Evolutionary conservation across 2,797 vertebrate species (phyloP).

Genomic region (Aldrovandia affinis): DNA sequence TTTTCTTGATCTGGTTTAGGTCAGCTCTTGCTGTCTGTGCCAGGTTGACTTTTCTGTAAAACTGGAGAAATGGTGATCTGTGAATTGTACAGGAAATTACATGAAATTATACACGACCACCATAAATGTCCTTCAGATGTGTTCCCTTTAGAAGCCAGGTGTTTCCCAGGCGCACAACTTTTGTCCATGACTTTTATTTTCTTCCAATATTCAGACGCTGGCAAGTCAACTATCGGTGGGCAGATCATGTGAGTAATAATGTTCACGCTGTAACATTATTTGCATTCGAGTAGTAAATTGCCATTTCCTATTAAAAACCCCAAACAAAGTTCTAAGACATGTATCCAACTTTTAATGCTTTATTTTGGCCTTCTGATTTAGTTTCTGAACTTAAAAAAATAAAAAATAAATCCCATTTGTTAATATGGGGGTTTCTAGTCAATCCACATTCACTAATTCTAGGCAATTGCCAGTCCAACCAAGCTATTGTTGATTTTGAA

Average conservation of each 20-base stretch:
- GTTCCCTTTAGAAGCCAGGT: background rate
- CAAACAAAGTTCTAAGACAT: background rate
- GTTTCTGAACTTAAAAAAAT: background rate
- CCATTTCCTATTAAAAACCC: background rate
- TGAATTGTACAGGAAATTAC: background rate
- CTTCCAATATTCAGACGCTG: slow-evolving; percentile 81
- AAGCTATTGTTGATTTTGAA: background rate
- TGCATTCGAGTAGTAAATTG: background rate
- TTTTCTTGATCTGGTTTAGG: background rate
- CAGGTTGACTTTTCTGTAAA: background rate
- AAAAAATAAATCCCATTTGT: background rate
- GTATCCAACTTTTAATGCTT: background rate
- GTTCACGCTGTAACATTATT: background rate
- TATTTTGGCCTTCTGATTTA: background rate
- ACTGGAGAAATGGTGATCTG: background rate
- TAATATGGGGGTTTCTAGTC: background rate
- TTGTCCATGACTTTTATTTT: slow-evolving; percentile 17
- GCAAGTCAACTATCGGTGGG: slow-evolving; percentile 98
- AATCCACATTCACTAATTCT: background rate
- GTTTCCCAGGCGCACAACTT: background rate
- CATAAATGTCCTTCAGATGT: background rate
- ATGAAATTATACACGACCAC: background rate
- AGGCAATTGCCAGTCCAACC: background rate
- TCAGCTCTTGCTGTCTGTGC: background rate
- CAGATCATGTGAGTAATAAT: slow-evolving; percentile 93